These are phyloP conservation scores for Tupaia chinensis DNA, from an alignment of 2,113 vertebrate genomes.

Conservation along the genomic window DNA sequence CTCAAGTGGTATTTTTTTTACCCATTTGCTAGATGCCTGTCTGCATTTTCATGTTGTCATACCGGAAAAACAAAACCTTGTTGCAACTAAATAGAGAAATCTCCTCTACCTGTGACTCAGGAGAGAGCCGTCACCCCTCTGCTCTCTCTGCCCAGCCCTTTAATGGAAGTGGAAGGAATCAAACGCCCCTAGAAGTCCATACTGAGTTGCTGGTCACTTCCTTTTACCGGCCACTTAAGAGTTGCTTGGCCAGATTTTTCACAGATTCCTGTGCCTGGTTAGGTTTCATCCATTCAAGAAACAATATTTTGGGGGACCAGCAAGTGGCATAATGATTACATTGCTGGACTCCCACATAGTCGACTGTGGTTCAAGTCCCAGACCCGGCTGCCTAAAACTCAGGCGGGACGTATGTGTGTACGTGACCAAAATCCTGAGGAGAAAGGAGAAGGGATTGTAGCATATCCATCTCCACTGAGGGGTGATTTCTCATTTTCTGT, in stretches of 20 bases:
- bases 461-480: no score
- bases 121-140: neutral
- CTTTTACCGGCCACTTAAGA: neutral
- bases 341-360: no score
- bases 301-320: neutral
- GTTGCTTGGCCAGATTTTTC: neutral
- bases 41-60: neutral
- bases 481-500: no score
- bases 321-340: no score
- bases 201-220: neutral
- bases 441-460: no score
- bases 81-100: neutral
- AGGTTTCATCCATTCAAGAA: neutral
- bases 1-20: neutral
- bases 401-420: no score
- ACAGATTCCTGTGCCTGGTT: neutral
- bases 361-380: no score
- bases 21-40: neutral
- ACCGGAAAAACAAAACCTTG: neutral
- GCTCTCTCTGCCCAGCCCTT: neutral
- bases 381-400: no score
- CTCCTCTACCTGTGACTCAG: neutral
- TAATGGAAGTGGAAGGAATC: neutral
- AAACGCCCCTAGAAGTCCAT: neutral
- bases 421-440: no score